Percentiles rank a stretch among this genome's conserved stretches.
Conservation (phyloP, 53 echinoderm and acorn worm genomes). For the Hippasteria phrygiana region DNA sequence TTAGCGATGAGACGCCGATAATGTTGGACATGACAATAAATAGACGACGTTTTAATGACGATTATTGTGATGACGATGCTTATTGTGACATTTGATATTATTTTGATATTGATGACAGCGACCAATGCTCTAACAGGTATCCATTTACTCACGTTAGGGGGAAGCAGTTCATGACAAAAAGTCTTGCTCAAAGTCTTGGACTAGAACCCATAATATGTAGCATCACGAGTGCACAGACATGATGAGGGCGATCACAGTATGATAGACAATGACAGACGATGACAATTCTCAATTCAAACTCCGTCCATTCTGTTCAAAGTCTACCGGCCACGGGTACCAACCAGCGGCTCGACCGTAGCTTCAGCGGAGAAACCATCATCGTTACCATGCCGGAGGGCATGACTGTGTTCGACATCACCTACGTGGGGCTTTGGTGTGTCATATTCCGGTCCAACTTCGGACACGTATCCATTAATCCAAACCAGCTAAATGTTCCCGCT, state of each 20-base stretch:
- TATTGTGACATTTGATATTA: not conserved
- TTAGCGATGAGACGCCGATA: not conserved
- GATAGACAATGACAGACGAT: too few species aligned
- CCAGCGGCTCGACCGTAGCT: conserved; percentile 16
- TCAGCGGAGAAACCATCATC: conserved; percentile 30
- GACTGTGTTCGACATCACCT: conserved; percentile 79
- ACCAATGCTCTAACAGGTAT: too few species aligned
- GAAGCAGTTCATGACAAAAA: too few species aligned
- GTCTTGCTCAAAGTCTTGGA: too few species aligned
- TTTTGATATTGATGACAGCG: too few species aligned
- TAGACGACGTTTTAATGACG: not conserved
- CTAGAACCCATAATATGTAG: too few species aligned
- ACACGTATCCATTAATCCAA: conserved; percentile 62
- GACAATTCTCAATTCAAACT: not conserved
- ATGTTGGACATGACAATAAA: too few species aligned
- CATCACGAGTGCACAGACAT: too few species aligned
- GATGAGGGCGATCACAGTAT: too few species aligned
- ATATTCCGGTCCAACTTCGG: conserved; percentile 69
- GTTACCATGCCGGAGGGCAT: conserved; percentile 70
- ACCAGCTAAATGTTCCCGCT: conserved; percentile 69
- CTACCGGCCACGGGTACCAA: conserved; percentile 38
- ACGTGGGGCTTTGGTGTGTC: conserved; percentile 84
- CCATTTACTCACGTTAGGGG: too few species aligned
- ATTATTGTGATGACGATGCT: not conserved
- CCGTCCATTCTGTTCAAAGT: not conserved